Base-by-base conservation (phyloP, 2,797 vertebrate genomes). In the Anomalospiza imberbis region DNA sequence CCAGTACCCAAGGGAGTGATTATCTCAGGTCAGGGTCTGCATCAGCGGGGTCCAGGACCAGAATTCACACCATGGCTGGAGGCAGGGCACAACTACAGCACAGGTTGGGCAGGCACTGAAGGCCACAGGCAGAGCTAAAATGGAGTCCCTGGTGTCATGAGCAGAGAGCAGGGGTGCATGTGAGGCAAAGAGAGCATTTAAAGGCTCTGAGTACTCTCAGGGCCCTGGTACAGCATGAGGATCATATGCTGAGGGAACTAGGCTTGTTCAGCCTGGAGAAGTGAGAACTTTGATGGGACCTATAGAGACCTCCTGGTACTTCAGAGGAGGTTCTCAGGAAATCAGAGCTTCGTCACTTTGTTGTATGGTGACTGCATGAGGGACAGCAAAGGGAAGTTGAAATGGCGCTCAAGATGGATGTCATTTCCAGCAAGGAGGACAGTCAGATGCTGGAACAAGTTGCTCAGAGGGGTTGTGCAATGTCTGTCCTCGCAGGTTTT, bases 21-120 rank as follows among this genome's bases (percentile, higher is more conserved):
- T 80, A 8, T 66, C 55, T 80, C 32, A 50, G 18, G 55, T 42
- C 24, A 32, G 11, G 53, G 11, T 53, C 38, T 89, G 38, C 31
- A 32, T 72, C 53, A 32, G 0, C 0, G 6, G 11, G 26, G 6
- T 66, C 60, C 12, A 2, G 47, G 48, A 48, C 21, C 13, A 40
- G 74, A 57, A 62, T 40, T 48, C 34, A 13, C n/a, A 29, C 24
- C 3, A 1, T 42, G 32, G 32, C 22, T 89, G 51, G 82, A 75
- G 47, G 42, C 38, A 36, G 54, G 42, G 9, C 45, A 40, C 7
- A 44, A 26, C 73, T 61, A 6, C 36, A 9, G 2, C 17, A 18
- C 9, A 45, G 26, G 12, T 12, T 79, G 51, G 36, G 6, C 25
- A n/a, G 45, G 28, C 31, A 13, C 29, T 66, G 65, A 70, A 54